phyloP scores from a whole-genome alignment of 2,113 vertebrate species.

The Alethe castanea region DNA sequence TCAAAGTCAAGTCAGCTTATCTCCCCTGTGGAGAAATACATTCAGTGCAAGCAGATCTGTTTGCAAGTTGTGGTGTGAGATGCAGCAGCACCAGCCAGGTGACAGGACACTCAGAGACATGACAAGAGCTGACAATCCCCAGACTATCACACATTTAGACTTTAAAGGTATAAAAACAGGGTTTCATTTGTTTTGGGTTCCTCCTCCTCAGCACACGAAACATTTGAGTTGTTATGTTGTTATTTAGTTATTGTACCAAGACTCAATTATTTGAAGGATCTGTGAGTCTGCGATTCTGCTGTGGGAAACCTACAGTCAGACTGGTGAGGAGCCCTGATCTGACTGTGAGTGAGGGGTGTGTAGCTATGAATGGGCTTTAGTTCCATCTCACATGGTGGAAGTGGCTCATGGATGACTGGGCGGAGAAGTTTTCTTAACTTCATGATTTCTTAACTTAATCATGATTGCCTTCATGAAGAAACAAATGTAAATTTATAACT shows the following conservation, averaged over 20 bases:
- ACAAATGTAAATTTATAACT: not conserved
- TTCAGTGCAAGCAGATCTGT: not conserved
- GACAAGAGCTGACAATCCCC: not conserved
- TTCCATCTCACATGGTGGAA: not conserved
- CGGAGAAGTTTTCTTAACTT: not conserved
- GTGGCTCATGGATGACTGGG: not conserved
- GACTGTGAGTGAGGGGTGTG: not conserved
- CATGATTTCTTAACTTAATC: too few species aligned
- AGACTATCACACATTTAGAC: not conserved
- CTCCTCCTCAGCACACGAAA: accelerated
- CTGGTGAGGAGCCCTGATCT: not conserved
- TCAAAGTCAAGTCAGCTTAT: not conserved
- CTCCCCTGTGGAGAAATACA: not conserved
- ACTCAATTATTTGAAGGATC: not conserved
- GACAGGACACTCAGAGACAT: not conserved
- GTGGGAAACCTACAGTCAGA: not conserved
- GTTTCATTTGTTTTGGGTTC: not conserved
- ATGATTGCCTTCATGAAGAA: not conserved
- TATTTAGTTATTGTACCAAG: not conserved
- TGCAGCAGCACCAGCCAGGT: not conserved
- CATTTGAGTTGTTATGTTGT: not conserved
- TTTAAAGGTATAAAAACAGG: not conserved
- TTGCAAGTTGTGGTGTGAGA: not conserved
- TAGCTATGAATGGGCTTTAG: not conserved
- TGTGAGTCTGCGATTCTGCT: not conserved